These are phyloP conservation scores for Microctenopoma lineatum DNA, from an alignment of 2,797 vertebrate genomes.

Conservation along the genomic window DNA sequence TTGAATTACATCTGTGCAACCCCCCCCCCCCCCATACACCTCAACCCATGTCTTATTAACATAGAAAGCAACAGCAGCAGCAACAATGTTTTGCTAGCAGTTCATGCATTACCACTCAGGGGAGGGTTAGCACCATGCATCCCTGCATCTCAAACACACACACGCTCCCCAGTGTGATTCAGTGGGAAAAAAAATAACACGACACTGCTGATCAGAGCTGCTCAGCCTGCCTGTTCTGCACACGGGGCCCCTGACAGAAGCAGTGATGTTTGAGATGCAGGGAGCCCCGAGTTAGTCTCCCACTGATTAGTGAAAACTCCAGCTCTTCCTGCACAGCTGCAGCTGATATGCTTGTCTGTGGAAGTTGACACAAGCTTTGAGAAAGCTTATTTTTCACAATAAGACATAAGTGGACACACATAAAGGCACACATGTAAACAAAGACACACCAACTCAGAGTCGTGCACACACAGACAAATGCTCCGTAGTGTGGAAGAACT, in stretches of 20 bases:
- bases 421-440: slow-evolving; percentile 42
- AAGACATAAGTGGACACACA: slow-evolving; percentile 50
- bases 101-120: slow-evolving; percentile 85
- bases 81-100: slow-evolving; percentile 83
- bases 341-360: slow-evolving; percentile 58
- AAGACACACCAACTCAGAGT: slow-evolving; percentile 37
- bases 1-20: slow-evolving; percentile 76
- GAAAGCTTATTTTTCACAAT: slow-evolving; percentile 51
- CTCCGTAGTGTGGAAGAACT: slow-evolving; percentile 43
- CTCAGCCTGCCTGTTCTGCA: slow-evolving; percentile 72
- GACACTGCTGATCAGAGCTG: slow-evolving; percentile 78
- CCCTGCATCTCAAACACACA: slow-evolving; percentile 81
- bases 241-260: slow-evolving; percentile 74
- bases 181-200: slow-evolving; percentile 60
- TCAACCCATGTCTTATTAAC: slow-evolving; percentile 76
- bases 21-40: slow-evolving; percentile 29
- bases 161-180: slow-evolving; percentile 71
- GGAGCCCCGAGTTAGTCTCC: slow-evolving; percentile 76
- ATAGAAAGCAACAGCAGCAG: slow-evolving; percentile 78
- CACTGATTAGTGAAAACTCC: slow-evolving; percentile 81
- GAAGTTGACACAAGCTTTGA: slow-evolving; percentile 54
- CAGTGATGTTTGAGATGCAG: slow-evolving; percentile 72
- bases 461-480: slow-evolving; percentile 46
- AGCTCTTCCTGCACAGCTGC: slow-evolving; percentile 50
- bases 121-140: slow-evolving; percentile 81